Evolutionary conservation across 2,888 invertebrate species (phyloP).

Genomic region (Melanostoma mellinum): DNA sequence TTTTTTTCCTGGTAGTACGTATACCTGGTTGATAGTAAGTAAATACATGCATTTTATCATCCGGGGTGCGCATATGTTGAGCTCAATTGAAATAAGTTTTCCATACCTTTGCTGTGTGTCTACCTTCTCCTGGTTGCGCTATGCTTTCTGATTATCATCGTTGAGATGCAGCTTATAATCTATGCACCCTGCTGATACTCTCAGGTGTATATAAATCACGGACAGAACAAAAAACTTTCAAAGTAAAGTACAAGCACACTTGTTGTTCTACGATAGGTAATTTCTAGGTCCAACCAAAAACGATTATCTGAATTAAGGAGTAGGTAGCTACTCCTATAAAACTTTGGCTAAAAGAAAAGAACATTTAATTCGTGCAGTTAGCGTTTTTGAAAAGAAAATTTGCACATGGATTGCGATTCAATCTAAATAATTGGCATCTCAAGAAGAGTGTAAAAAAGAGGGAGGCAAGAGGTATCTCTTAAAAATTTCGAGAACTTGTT

Average conservation of each 20-base stretch:
- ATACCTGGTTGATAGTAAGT: background rate
- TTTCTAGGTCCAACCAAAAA: slow-evolving; percentile 23
- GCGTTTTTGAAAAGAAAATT: slow-evolving; percentile 27
- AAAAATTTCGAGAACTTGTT: too few species aligned
- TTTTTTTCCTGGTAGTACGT: background rate
- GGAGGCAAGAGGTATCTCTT: too few species aligned
- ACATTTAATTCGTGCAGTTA: slow-evolving; percentile 58
- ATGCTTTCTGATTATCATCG: slow-evolving; percentile 5
- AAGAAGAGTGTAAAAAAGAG: background rate
- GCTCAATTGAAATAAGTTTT: slow-evolving; percentile 68
- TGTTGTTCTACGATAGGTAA: slow-evolving; percentile 52
- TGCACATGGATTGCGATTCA: background rate
- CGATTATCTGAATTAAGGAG: slow-evolving; percentile 61
- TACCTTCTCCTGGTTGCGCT: background rate
- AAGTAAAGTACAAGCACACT: slow-evolving; percentile 46
- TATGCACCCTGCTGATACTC: too few species aligned
- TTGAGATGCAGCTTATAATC: background rate
- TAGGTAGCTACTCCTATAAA: slow-evolving; percentile 10
- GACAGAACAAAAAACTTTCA: slow-evolving; percentile 17
- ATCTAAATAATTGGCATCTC: background rate
- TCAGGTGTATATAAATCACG: background rate
- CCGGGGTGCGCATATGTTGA: slow-evolving; percentile 49
- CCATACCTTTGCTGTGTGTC: slow-evolving; percentile 25
- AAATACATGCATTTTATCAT: slow-evolving; percentile 47
- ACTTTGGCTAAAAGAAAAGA: slow-evolving; percentile 38